These are phyloP conservation scores for Esox masquinongy DNA, from an alignment of 2,797 vertebrate species.

Conservation along the genomic window DNA sequence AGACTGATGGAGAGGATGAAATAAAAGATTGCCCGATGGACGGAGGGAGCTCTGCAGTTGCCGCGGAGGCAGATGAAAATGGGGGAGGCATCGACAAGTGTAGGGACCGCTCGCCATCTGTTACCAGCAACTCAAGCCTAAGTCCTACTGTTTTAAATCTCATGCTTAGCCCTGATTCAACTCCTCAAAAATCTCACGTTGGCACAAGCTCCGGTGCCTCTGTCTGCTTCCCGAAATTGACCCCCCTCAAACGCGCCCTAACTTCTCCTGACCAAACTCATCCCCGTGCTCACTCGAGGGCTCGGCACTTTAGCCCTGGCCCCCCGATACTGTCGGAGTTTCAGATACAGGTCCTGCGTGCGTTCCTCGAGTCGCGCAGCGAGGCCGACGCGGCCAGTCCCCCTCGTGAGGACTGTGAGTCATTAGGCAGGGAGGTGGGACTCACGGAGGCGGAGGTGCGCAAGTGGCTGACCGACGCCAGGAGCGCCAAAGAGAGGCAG, in stretches of 20 bases:
- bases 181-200: constrained; percentile 67
- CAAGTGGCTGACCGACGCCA: constrained; percentile 71
- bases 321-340: constrained; percentile 75
- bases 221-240: constrained; percentile 61
- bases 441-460: constrained; percentile 76
- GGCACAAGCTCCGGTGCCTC: constrained; percentile 62
- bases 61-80: constrained; percentile 58
- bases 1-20: constrained; percentile 42
- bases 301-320: constrained; percentile 43
- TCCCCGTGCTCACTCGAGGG: constrained; percentile 39
- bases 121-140: constrained; percentile 67
- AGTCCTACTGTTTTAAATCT: constrained; percentile 69
- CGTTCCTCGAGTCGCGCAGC: constrained; percentile 78
- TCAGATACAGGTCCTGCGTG: constrained; percentile 80
- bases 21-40: constrained; percentile 60
- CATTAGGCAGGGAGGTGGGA: constrained; percentile 77
- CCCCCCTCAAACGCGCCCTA: constrained; percentile 68
- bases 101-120: constrained; percentile 66
- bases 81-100: constrained; percentile 50
- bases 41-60: constrained; percentile 51
- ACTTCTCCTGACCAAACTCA: constrained; percentile 58
- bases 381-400: constrained; percentile 76
- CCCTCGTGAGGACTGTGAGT: constrained; percentile 78
- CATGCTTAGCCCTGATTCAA: constrained; percentile 70
- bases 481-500: constrained; percentile 66